Conservation (phyloP, 2,888 invertebrate species). For the Acronicta aceris region DNA sequence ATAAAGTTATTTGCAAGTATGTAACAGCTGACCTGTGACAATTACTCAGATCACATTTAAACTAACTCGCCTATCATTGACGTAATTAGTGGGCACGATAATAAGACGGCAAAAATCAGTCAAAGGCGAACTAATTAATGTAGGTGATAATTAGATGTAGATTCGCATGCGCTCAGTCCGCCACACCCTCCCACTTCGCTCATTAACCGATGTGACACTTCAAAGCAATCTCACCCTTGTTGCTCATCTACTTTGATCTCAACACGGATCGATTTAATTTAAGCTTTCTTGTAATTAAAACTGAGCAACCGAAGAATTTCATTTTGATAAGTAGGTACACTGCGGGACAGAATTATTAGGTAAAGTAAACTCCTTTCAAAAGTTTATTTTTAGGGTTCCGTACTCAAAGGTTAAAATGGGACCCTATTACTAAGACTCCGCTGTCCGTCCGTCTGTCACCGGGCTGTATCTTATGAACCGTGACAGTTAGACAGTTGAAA, state of each 20-base stretch:
- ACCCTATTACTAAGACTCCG: too few relatives aligned
- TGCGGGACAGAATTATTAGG: slow-evolving; percentile 38
- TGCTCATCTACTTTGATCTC: slow-evolving; percentile 77
- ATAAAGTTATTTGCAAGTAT: too few relatives aligned
- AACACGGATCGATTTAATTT: slow-evolving; percentile 75
- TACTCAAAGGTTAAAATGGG: too few relatives aligned
- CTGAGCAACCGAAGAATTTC: slow-evolving; percentile 66
- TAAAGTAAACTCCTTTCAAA: too few relatives aligned
- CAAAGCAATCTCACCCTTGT: slow-evolving; percentile 81
- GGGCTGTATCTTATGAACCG: too few relatives aligned
- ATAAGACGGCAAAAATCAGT: slow-evolving; percentile 57
- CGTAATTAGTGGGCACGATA: slow-evolving; percentile 31
- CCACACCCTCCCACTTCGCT: slow-evolving; percentile 53
- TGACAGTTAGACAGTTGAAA: too few relatives aligned
- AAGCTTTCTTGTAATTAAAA: slow-evolving; percentile 78
- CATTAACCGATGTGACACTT: slow-evolving; percentile 71
- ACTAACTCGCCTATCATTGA: slow-evolving; percentile 14
- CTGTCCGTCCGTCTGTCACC: too few relatives aligned
- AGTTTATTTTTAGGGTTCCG: too few relatives aligned
- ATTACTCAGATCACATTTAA: too few relatives aligned
- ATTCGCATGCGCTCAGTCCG: slow-evolving; percentile 58
- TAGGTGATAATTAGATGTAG: slow-evolving; percentile 64
- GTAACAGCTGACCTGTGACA: too few relatives aligned
- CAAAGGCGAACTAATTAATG: slow-evolving; percentile 68
- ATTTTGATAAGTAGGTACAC: slow-evolving; percentile 54